Evolutionary conservation across 2,888 invertebrate species (phyloP), one percentile per base, ranked within the genome.

Genomic region (Calliscelio sp.): DNA sequence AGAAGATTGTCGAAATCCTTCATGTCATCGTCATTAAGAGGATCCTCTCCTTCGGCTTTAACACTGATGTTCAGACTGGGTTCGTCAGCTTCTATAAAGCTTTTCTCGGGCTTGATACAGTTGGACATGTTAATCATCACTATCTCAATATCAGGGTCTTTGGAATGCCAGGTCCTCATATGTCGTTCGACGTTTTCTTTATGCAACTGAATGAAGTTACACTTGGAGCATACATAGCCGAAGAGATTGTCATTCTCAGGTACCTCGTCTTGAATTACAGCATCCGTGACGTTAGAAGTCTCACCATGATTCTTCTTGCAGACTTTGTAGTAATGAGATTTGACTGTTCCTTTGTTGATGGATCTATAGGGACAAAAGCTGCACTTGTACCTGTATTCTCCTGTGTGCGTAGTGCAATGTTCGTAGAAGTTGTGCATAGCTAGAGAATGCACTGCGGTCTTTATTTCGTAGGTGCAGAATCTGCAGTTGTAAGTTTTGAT

Each of bases 321-420:
- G 0, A 89, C 86, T 70, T 92, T 92, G 53, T 92, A 93, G 38
- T 89, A 93, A 63, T 93, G 93, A 0, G 91, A 89, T n/a, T 86
- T 90, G 74, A 92, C 90, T 0, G 93, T 91, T 0, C 90, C 87
- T 55, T 89, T 92, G 0, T 90, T 88, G 88, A 89, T 94, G 90
- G 87, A 89, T 87, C 85, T 92, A 90, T 82, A 92, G 70, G 92
- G 87, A 86, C 97, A 97, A 57, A 93, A 93, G 0, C 94, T 94
- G 91, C 97, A 97, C 22, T 93, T 91, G 81, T 95, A 95, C 71
- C 95, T 94, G 87, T 95, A 96, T 92, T 97, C 97, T 0, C 97
- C 97, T 0, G 97, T 97, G 82, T 97, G 97, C 57, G 93, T 94
- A 22, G 95, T 95, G 46, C 97, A 94, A 89, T 97, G 97, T 90